A percentile compares a stretch with the other conserved stretches of the same genome.
Conservation (phyloP, 2,113 vertebrate species). For the Caranx melampygus region DNA sequence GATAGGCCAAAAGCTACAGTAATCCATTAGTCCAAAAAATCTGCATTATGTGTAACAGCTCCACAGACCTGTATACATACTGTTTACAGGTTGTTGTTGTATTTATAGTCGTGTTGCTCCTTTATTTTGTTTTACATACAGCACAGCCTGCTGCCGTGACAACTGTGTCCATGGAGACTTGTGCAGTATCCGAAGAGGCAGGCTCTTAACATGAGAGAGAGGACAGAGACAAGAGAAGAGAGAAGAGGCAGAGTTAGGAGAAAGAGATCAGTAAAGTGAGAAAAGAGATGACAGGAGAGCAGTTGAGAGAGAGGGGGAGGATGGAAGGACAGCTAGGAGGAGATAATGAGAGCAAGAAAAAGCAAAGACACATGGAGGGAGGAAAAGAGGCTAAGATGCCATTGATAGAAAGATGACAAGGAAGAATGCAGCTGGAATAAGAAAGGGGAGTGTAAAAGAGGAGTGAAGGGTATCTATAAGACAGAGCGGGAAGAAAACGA, state of each 20-base stretch:
- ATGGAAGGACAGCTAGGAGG: background rate
- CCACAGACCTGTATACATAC: background rate
- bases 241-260: conserved; percentile 32
- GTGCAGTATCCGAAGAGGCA: conserved; percentile 54
- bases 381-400: background rate
- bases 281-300: conserved; percentile 7
- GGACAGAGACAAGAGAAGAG: background rate
- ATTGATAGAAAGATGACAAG: background rate
- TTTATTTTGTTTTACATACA: conserved; percentile 68
- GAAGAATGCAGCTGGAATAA: background rate
- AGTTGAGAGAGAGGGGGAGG: conserved; percentile 18
- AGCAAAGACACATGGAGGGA: background rate
- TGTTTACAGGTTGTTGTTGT: background rate
- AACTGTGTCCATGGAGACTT: conserved; percentile 81
- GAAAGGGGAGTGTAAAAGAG: conserved; percentile 8
- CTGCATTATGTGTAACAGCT: background rate
- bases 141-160: conserved; percentile 74
- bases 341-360: conserved; percentile 14
- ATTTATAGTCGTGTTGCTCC: conserved; percentile 59
- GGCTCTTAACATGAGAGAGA: conserved; percentile 47
- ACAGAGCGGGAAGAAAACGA: background rate
- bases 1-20: no score
- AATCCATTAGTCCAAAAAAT: no score
- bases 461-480: background rate
- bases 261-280: conserved; percentile 28